phyloP scores from a whole-genome alignment of 1,140 invertebrate species.

The Drosophila tristis region DNA sequence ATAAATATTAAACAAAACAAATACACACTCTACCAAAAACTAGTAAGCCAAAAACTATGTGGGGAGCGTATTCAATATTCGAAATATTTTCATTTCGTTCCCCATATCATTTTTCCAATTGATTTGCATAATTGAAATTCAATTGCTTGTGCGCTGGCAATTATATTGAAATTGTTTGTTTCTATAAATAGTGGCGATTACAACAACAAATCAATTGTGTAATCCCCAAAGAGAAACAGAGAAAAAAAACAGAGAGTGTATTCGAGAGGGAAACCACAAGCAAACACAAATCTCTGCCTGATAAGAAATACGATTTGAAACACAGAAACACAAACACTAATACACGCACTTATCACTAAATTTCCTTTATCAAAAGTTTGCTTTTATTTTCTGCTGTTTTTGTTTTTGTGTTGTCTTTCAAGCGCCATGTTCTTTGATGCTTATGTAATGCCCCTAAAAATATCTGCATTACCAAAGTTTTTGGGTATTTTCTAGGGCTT shows the following conservation, averaged over 20 bases:
- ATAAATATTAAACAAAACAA: too few relatives aligned
- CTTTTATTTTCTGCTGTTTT: neutral
- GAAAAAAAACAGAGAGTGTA: neutral
- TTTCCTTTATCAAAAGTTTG: constrained; percentile 38
- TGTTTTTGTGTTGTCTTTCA: constrained; percentile 43
- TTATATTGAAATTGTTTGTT: constrained; percentile 69
- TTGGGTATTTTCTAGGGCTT: constrained; percentile 48
- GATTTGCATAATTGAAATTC: constrained; percentile 60
- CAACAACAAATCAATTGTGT: constrained; percentile 54
- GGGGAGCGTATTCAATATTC: constrained; percentile 4
- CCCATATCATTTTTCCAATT: constrained; percentile 15
- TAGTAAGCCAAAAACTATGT: too few relatives aligned
- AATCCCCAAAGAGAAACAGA: constrained; percentile 7
- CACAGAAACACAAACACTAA: neutral
- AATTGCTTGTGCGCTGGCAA: constrained; percentile 54
- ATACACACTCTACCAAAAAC: too few relatives aligned
- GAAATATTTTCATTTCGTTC: neutral
- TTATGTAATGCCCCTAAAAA: constrained; percentile 50
- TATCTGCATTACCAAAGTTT: constrained; percentile 15
- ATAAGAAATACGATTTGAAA: constrained; percentile 14
- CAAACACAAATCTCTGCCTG: constrained; percentile 35
- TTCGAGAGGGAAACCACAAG: constrained; percentile 10
- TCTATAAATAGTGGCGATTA: constrained; percentile 58
- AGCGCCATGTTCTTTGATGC: constrained; percentile 17
- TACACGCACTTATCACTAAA: constrained; percentile 36